Evolutionary conservation across 2,888 invertebrate species (phyloP).

Genomic region (Copidosoma aretas): DNA sequence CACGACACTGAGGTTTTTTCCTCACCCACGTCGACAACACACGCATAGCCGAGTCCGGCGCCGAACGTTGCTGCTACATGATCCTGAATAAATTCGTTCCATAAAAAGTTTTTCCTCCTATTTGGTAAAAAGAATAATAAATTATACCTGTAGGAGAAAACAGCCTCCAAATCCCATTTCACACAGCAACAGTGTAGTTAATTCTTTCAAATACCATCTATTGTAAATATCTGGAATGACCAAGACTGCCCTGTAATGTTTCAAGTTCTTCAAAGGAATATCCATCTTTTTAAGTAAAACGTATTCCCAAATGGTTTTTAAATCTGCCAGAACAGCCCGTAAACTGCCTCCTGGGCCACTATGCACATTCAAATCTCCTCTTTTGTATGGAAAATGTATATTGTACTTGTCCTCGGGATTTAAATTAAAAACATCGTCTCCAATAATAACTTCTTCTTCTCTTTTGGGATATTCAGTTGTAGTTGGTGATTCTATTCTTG

Average conservation of each 20-base stretch:
- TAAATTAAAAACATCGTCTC: conserved; percentile 77
- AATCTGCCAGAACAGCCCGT: conserved; percentile 80
- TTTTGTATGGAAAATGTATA: conserved; percentile 86
- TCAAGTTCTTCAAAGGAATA: conserved; percentile 72
- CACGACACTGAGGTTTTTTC: conserved; percentile 95
- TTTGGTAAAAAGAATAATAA: neutral
- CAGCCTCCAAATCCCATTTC: conserved; percentile 87
- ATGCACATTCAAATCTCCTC: conserved; percentile 89
- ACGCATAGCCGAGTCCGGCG: conserved; percentile 83
- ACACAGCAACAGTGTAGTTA: conserved; percentile 79
- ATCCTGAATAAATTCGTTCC: too few species aligned
- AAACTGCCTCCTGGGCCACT: conserved; percentile 84
- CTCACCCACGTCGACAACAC: conserved; percentile 94
- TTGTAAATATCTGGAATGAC: conserved; percentile 91
- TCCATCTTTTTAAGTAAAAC: conserved; percentile 79
- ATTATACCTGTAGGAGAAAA: conserved; percentile 76
- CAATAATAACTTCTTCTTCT: conserved; percentile 73
- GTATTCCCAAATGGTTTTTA: conserved; percentile 88
- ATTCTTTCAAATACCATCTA: conserved; percentile 81
- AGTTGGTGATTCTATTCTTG: conserved; percentile 70
- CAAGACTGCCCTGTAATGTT: conserved; percentile 84
- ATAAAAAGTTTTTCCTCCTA: neutral
- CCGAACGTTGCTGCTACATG: conserved; percentile 88
- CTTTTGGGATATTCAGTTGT: conserved; percentile 71
- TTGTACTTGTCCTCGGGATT: conserved; percentile 78